Conservation (phyloP, 64 coral and sea anemone species). For the Dendronephthya gigantea region DNA sequence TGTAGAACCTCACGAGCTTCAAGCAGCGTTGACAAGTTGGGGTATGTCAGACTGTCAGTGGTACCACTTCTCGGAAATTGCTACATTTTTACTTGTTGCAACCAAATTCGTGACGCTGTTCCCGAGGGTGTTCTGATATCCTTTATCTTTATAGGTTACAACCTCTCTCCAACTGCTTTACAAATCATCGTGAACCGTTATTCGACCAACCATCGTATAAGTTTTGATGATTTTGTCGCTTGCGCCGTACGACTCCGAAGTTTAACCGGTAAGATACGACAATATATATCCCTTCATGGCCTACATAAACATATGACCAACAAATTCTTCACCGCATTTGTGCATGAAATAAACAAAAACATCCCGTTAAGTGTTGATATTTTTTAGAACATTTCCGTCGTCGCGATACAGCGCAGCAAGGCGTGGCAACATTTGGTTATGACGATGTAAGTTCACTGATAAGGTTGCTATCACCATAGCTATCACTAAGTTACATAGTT, state of each 20-base stretch:
- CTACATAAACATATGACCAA: too few species aligned
- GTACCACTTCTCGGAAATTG: too few species aligned
- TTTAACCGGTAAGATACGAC: constrained; percentile 54
- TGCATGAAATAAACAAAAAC: background rate
- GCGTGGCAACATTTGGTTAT: constrained; percentile 46
- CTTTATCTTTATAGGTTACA: constrained; percentile 42
- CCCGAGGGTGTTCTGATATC: background rate
- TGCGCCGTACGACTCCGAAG: constrained; percentile 63
- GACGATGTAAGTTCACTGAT: constrained; percentile 42
- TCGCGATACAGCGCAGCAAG: constrained; percentile 38
- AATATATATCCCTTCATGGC: too few species aligned
- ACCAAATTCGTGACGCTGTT: too few species aligned
- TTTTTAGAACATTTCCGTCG: constrained; percentile 51
- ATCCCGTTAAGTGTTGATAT: background rate
- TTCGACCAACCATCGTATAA: constrained; percentile 51
- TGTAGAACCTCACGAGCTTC: constrained; percentile 70
- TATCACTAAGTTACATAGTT: too few species aligned
- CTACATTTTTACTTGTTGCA: too few species aligned
- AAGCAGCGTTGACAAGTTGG: constrained; percentile 51
- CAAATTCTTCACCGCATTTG: too few species aligned
- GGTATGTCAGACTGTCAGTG: constrained; percentile 41
- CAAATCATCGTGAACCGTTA: constrained; percentile 72
- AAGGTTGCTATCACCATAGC: too few species aligned
- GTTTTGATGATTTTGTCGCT: constrained; percentile 94
- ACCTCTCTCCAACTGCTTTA: constrained; percentile 55